Conservation (phyloP, 2,797 vertebrate species). For the Alectoris magna region DNA sequence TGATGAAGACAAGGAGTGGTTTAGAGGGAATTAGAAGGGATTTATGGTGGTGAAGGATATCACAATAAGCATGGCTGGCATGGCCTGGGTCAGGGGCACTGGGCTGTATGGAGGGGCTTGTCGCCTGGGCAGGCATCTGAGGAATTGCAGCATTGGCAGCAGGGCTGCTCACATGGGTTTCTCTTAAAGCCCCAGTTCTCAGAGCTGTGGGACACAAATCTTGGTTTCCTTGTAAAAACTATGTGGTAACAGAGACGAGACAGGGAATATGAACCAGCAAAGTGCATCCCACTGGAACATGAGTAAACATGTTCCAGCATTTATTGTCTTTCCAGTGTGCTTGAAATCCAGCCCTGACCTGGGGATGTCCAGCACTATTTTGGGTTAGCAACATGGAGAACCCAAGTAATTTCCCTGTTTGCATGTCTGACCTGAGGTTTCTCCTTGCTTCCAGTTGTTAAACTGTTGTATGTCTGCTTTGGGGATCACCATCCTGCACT, state of each 20-base stretch:
- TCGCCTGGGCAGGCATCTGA: accelerated
- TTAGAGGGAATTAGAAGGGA: slow-evolving; percentile 59
- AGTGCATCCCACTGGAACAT: background rate
- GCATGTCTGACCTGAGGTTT: background rate
- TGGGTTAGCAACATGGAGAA: background rate
- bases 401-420: background rate
- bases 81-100: background rate
- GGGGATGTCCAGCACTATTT: background rate
- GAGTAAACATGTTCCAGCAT: background rate
- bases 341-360: background rate
- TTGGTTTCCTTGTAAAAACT: background rate
- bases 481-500: accelerated
- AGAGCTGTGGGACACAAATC: accelerated
- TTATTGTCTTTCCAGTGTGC: background rate
- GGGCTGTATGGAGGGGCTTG: background rate
- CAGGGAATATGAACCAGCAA: background rate
- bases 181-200: background rate
- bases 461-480: background rate
- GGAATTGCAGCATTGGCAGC: accelerated
- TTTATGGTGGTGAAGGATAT: slow-evolving; percentile 31
- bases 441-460: background rate
- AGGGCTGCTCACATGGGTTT: background rate
- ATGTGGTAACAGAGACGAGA: background rate
- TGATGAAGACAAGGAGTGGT: slow-evolving; percentile 11
- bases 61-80: background rate